Evolutionary conservation across 2,888 invertebrate species (phyloP), one percentile per base, ranked within the genome.

Genomic region (Tipula confusa): DNA sequence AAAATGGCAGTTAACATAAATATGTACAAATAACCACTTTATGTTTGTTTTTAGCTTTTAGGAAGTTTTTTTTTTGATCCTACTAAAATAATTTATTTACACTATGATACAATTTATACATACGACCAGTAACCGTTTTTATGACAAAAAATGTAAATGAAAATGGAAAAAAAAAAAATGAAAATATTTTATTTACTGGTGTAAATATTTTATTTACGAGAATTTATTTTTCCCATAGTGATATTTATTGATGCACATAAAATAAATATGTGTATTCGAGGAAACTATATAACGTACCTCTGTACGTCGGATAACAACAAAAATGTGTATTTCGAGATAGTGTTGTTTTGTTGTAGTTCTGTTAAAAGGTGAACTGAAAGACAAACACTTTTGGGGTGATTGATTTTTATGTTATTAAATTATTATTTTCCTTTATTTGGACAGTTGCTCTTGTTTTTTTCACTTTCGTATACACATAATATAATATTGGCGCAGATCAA

Each of bases 191-290:
- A 64, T 64, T 64, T 64, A 64, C 64, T 64, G 64, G 64, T 64
- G 64, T 64, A 64, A 64, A 64, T 64, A 64, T 64, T 64, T 64
- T 64, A 64, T 64, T 64, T 64, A 64, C n/a, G n/a, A n/a, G n/a
- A n/a, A n/a, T 64, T 64, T 64, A 24, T 24, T 64, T 64, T 64
- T 64, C 64, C 64, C 64, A 64, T 64, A 64, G 64, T 64, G 64
- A 64, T 64, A 64, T 64, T 64, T 64, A 64, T 64, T 64, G 24
- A 24, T 64, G 64, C 64, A 64, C 64, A 64, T 64, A 64, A 64
- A 64, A 64, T 64, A 64, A 24, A 24, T 64, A 64, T 24, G 4
- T 33, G 0, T 64, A 64, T 64, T 18, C 24, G 64, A 64, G 2
- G 24, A 24, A 24, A n/a, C n/a, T n/a, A n/a, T n/a, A n/a, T n/a